Evolutionary conservation across 2,113 vertebrate species (phyloP).

Genomic region (Tor tambroides): DNA sequence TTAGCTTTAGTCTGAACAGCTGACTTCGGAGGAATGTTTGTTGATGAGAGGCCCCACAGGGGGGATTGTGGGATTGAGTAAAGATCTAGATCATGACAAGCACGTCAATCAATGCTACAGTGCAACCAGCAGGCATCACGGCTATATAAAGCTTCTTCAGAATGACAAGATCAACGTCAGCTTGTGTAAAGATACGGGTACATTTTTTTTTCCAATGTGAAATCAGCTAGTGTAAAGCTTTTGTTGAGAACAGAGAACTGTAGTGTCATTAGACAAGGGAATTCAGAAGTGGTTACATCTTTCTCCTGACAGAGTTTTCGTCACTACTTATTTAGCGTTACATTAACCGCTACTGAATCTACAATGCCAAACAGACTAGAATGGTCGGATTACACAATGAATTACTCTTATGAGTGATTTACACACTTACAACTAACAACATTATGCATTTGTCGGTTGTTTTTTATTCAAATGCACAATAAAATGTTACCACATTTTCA

Average conservation of each 20-base stretch:
- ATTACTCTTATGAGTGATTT: too few relatives aligned
- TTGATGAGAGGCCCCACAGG: conserved; percentile 42
- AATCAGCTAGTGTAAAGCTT: not conserved
- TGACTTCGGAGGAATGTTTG: conserved; percentile 28
- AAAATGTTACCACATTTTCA: too few relatives aligned
- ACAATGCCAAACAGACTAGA: not conserved
- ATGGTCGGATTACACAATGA: not conserved
- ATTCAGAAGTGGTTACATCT: not conserved
- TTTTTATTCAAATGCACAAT: too few relatives aligned
- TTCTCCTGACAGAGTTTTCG: not conserved
- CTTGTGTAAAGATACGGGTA: not conserved
- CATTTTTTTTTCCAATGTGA: not conserved
- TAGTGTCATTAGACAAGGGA: not conserved
- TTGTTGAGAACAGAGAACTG: not conserved
- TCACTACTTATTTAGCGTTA: not conserved
- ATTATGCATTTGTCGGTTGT: too few relatives aligned
- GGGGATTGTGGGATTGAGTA: conserved; percentile 40
- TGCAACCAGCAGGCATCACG: not conserved
- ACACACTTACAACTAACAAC: too few relatives aligned
- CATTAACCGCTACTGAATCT: not conserved
- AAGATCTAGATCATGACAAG: conserved; percentile 31
- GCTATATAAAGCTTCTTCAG: conserved; percentile 16
- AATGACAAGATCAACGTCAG: conserved; percentile 5
- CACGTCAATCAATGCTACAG: conserved; percentile 2
- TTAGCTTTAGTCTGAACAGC: conserved; percentile 31